Conservation (phyloP, 2,113 vertebrate species). For the Cyprinodon brontotheroides region DNA sequence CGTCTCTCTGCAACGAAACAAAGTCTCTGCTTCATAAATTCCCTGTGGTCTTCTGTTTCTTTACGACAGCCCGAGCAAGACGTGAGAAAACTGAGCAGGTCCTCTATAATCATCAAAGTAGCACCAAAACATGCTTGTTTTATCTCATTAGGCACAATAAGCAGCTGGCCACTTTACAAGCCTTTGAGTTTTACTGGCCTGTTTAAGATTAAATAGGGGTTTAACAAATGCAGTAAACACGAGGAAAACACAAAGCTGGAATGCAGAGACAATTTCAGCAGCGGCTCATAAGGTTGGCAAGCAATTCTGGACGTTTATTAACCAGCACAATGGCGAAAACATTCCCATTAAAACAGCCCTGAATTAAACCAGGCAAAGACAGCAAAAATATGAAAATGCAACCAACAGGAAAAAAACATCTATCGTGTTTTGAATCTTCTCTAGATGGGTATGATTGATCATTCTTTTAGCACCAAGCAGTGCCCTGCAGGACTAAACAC, state of each 20-base stretch:
- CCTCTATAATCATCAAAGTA: slow-evolving; percentile 53
- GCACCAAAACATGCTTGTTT: slow-evolving; percentile 43
- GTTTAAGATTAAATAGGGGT: slow-evolving; percentile 19
- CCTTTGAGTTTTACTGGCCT: slow-evolving; percentile 39
- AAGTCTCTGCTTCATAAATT: slow-evolving; percentile 39
- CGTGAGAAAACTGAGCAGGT: slow-evolving; percentile 37
- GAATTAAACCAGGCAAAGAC: slow-evolving; percentile 40
- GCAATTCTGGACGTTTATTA: slow-evolving; percentile 43
- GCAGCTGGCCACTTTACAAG: slow-evolving; percentile 50
- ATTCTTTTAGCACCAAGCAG: neutral
- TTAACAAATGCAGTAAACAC: slow-evolving; percentile 26
- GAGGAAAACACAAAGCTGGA: slow-evolving; percentile 20
- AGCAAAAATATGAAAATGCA: slow-evolving; percentile 29
- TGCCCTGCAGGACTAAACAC: neutral
- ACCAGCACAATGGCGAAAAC: slow-evolving; percentile 45
- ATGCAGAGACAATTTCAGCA: slow-evolving; percentile 8
- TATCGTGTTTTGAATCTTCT: neutral
- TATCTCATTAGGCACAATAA: slow-evolving; percentile 55
- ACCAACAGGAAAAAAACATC: neutral
- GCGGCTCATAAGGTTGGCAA: slow-evolving; percentile 32
- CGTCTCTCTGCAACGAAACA: slow-evolving; percentile 7
- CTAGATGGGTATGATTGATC: neutral
- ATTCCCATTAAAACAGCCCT: slow-evolving; percentile 38
- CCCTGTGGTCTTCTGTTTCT: slow-evolving; percentile 29
- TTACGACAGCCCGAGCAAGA: slow-evolving; percentile 7